Evolutionary conservation across 35 echinoderm and acorn worm genomes (phyloP), one percentile per base, ranked within the genome.

Genomic region (Apostichopus californicus): DNA sequence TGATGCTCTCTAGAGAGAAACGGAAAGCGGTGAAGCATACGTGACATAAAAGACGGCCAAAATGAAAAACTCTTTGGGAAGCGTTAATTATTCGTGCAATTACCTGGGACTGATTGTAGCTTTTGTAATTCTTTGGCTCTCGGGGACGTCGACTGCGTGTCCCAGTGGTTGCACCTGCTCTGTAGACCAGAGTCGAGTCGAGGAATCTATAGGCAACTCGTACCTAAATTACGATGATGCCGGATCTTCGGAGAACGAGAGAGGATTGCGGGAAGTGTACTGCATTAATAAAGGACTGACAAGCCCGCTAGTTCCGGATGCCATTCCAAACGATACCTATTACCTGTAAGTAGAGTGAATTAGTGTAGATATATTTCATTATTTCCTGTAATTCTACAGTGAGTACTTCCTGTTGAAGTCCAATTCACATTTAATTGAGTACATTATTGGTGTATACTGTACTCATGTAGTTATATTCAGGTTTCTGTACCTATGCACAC

Each of bases 331-430:
- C 26, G 93, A 94, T 57, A 94, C 93, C n/a, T 73, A 90, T 54
- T 54, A 90, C 13, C 22, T 94, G 93, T 94, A 94, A 94, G 93
- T 94, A 90, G 20, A 77, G 34, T 61, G 1, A 61, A 61, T 61
- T 61, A 8, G 12, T 12, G 34, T 46, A 46, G 3, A 46, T 46
- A 46, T 46, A 46, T 61, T 61, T 61, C 58, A 61, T 61, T 61
- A 61, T 61, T 61, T 46, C 34, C 34, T 61, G 58, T 61, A 61
- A 61, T 9, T 61, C 7, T 61, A 8, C 58, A 61, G 12, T 9
- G 58, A 46, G 34, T 46, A 46, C 34, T 46, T 46, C 34, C 34
- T 46, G 34, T 46, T 46, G 34, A 46, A 46, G 34, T 46, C 34
- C 34, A 4, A 3, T 46, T 46, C 34, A 46, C 34, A 46, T 46